These are phyloP conservation scores for Fratercula arctica DNA, from an alignment of 2,797 vertebrate genomes.

Conservation along the genomic window DNA sequence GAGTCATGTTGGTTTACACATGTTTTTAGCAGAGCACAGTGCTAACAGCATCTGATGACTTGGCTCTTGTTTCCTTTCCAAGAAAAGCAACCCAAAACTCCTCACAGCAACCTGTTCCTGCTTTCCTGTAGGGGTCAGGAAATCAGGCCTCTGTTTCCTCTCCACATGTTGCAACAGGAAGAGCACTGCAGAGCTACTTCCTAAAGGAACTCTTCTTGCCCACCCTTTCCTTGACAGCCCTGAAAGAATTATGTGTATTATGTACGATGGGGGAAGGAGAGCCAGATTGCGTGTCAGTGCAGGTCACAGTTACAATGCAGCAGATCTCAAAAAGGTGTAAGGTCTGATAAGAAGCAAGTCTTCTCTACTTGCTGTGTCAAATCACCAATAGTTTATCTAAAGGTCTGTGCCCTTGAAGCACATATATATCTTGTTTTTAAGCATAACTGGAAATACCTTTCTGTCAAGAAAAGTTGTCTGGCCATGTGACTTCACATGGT, in stretches of 20 bases:
- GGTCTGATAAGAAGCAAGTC: conserved; percentile 82
- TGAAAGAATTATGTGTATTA: conserved; percentile 80
- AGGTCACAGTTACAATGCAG: conserved; percentile 76
- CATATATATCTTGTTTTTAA: conserved; percentile 70
- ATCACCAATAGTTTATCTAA: conserved; percentile 70
- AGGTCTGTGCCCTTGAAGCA: conserved; percentile 62
- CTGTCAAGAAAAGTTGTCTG: conserved; percentile 50
- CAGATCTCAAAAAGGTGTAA: conserved; percentile 76
- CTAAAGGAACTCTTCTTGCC: conserved; percentile 82
- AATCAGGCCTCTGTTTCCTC: conserved; percentile 79
- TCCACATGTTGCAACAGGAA: conserved; percentile 79
- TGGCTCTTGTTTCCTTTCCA: conserved; percentile 76
- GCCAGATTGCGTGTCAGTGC: conserved; percentile 80
- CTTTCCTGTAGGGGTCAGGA: conserved; percentile 82
- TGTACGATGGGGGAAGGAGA: conserved; percentile 75
- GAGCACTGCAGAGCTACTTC: conserved; percentile 78
- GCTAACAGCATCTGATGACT: conserved; percentile 68
- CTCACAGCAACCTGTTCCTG: conserved; percentile 77
- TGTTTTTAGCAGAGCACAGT: conserved; percentile 52
- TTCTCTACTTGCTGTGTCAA: conserved; percentile 74
- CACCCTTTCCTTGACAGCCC: conserved; percentile 81
- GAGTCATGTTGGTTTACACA: conserved; percentile 42
- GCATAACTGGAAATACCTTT: conserved; percentile 70
- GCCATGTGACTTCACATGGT: conserved; percentile 55
- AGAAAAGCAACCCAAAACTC: conserved; percentile 72